Evolutionary conservation across 2,888 invertebrate species (phyloP), one percentile per base, ranked within the genome.

Genomic region (Euplagia quadripunctaria): DNA sequence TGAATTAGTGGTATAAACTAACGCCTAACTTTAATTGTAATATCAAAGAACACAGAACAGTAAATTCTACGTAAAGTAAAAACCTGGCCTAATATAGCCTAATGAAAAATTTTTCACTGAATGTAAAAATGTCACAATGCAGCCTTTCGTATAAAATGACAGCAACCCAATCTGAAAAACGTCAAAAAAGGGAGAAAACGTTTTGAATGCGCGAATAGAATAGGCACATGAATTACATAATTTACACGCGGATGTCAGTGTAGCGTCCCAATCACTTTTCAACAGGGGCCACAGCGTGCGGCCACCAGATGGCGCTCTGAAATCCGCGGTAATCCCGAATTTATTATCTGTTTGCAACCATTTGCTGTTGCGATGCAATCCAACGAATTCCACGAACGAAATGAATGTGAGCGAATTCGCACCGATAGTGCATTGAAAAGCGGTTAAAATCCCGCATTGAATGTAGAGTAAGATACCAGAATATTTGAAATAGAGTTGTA

Each of bases 271-370:
- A 91, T 92, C 90, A 92, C 89, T 93, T 91, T 91, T 90, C 90
- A 89, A 87, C 87, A 85, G 76, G 83, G 81, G 82, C 82, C 82
- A 80, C 80, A 77, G 79, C 67, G 80, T 84, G 85, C 83, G 87
- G 82, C 89, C 87, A 76, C 89, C 92, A 93, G 93, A 93, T 93
- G 93, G 89, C 89, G 87, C 85, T 86, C 81, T 82, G 83, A 90
- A 91, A 93, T 90, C 91, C 91, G 81, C 82, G 88, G 89, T 92
- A 91, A 93, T 92, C 92, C 93, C 82, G 90, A 92, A 93, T 94
- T 93, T 94, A 94, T 93, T 94, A 94, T 93, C 92, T 92, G 92
- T 93, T 92, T 92, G 91, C 90, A 88, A 88, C 91, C 90, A 90
- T 92, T 91, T 85, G 84, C 86, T 82, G 89, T 84, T 87, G 86